phyloP scores from a whole-genome alignment of 1,140 invertebrate genomes.

The Ceratitis capitata region DNA sequence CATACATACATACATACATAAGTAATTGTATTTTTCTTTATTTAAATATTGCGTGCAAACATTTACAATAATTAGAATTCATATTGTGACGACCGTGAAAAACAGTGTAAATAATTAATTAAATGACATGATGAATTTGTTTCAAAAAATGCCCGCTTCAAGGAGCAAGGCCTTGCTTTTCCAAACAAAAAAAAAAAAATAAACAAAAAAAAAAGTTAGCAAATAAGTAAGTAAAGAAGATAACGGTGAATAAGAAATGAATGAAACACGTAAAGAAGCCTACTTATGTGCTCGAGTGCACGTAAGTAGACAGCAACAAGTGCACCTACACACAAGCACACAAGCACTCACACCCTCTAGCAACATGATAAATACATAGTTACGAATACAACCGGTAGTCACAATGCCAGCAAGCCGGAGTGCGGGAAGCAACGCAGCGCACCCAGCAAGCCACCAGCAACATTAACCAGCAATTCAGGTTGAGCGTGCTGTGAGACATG shows the following conservation, averaged over 20 bases:
- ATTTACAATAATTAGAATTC: not conserved
- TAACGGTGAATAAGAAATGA: not conserved
- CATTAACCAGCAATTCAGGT: not conserved
- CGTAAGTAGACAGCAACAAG: conserved; percentile 30
- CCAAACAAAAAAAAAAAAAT: not conserved
- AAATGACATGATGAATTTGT: conserved; percentile 14
- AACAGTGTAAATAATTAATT: conserved; percentile 17
- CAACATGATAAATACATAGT: not conserved
- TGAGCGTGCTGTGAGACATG: not conserved
- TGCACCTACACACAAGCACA: not conserved
- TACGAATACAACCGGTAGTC: not conserved
- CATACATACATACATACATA: not conserved
- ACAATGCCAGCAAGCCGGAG: not conserved
- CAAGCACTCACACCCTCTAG: not conserved
- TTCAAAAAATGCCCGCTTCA: not conserved
- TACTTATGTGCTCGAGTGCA: not conserved
- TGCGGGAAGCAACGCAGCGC: not conserved
- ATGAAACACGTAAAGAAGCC: conserved; percentile 17
- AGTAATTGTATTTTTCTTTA: not conserved
- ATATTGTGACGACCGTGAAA: conserved; percentile 14
- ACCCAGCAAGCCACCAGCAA: not conserved
- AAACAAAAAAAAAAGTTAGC: not conserved
- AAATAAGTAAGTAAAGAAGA: not conserved
- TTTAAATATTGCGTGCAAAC: not conserved
- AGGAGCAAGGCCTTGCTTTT: not conserved